These are phyloP conservation scores for Sturnus vulgaris DNA, from an alignment of 2,113 vertebrate species.

Conservation along the genomic window DNA sequence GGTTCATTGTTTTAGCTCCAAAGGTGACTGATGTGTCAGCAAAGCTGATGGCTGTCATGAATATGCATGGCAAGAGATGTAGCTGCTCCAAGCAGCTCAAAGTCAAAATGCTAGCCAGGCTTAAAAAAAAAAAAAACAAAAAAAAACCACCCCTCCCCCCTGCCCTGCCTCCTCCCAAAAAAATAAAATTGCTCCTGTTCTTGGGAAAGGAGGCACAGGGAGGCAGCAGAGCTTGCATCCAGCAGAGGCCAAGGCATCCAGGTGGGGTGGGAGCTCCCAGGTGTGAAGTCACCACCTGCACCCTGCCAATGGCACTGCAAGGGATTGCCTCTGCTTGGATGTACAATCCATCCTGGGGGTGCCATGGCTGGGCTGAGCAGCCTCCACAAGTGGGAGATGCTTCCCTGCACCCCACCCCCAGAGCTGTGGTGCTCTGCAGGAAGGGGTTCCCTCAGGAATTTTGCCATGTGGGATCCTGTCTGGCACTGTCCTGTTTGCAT, in stretches of 20 bases:
- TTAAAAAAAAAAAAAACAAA: not conserved
- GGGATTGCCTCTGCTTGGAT: not conserved
- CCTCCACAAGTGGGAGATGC: not conserved
- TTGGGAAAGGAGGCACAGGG: not conserved
- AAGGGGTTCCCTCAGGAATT: not conserved
- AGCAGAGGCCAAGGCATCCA: not conserved
- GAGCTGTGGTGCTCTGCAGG: not conserved
- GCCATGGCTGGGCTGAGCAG: not conserved
- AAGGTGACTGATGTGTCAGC: constrained; percentile 3
- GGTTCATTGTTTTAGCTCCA: not conserved
- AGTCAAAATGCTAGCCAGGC: not conserved
- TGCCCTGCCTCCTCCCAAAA: too few species aligned
- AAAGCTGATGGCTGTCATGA: not conserved
- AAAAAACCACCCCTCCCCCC: fast-evolving
- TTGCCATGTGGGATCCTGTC: not conserved
- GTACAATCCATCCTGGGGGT: not conserved
- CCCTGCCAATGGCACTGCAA: not conserved
- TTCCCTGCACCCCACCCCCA: not conserved
- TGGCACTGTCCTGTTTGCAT: not conserved
- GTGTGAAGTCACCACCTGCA: not conserved
- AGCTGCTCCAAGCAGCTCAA: not conserved
- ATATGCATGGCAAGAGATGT: not conserved
- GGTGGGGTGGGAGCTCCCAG: not conserved
- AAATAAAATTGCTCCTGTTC: not conserved
- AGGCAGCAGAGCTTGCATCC: not conserved